A percentile compares a stretch with the other conserved stretches of the same genome.
Evolutionary conservation across 1,140 invertebrate genomes (phyloP).

Genomic region (Paraescarpia echinospica): DNA sequence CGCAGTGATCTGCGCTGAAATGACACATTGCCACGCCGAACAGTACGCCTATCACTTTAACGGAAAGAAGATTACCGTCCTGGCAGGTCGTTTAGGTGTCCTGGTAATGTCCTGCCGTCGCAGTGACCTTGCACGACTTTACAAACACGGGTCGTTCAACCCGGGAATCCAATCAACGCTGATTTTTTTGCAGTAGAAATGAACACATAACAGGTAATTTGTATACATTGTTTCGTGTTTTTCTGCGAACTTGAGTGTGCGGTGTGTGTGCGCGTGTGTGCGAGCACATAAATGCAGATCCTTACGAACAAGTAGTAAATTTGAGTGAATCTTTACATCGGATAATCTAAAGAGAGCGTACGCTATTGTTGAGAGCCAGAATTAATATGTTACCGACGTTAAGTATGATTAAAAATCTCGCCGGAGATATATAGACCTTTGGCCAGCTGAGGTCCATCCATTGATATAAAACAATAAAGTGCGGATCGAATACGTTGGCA

Average conservation of each 20-base stretch:
- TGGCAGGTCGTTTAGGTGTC: neutral
- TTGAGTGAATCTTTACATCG: too few species aligned
- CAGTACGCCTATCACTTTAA: neutral
- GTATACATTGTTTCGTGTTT: neutral
- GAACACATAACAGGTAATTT: neutral
- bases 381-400: too few species aligned
- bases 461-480: too few species aligned
- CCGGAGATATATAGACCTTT: too few species aligned
- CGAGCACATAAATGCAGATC: too few species aligned
- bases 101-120: neutral
- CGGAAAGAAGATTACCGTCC: neutral
- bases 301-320: too few species aligned
- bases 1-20: neutral
- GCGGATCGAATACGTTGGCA: too few species aligned
- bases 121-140: neutral
- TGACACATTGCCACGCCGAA: neutral
- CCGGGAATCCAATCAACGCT: neutral
- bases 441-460: too few species aligned
- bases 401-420: too few species aligned
- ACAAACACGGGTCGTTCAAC: neutral
- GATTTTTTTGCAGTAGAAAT: neutral
- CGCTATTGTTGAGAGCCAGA: too few species aligned
- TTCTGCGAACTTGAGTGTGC: neutral
- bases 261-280: too few species aligned
- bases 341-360: too few species aligned